Percentiles rank a stretch among this genome's conserved stretches.
phyloP scores from a whole-genome alignment of 2,113 vertebrate genomes.

The Periophthalmodon schlosseri region DNA sequence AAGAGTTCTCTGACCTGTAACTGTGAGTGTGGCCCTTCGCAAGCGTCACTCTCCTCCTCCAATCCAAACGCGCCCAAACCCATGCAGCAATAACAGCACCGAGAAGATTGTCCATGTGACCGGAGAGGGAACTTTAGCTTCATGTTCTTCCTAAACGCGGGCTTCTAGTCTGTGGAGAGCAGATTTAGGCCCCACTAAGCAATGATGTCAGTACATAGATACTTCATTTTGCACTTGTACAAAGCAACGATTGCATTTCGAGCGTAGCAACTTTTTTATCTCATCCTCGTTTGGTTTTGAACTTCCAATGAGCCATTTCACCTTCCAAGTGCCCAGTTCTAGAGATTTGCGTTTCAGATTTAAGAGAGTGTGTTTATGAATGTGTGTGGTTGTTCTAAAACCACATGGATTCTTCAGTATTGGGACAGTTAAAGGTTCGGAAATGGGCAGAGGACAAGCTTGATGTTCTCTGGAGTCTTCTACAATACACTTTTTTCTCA shows the following conservation, averaged over 20 bases:
- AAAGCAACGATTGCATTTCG: constrained; percentile 17
- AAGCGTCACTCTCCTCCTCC: constrained; percentile 39
- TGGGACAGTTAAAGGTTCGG: constrained; percentile 41
- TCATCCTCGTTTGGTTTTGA: constrained; percentile 13
- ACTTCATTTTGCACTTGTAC: constrained; percentile 38
- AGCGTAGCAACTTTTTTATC: constrained; percentile 3
- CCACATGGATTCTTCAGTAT: constrained; percentile 25
- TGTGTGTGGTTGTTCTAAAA: constrained; percentile 30
- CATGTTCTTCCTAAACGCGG: constrained; percentile 41
- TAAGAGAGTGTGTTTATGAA: background rate
- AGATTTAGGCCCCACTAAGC: constrained; percentile 58
- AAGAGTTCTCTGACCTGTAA: constrained; percentile 76
- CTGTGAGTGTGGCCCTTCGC: constrained; percentile 70
- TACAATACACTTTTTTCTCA: constrained; percentile 46
- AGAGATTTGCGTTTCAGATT: background rate
- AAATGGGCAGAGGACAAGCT: constrained; percentile 43
- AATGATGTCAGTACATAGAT: constrained; percentile 71
- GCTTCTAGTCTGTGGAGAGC: constrained; percentile 25
- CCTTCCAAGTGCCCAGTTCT: constrained; percentile 36
- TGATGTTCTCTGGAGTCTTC: constrained; percentile 24
- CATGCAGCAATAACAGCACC: constrained; percentile 72
- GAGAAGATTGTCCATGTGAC: constrained; percentile 29
- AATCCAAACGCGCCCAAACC: constrained; percentile 17
- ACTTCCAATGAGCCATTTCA: constrained; percentile 34
- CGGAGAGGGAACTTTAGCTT: constrained; percentile 24